These are phyloP conservation scores for Anguilla obscura DNA, from an alignment of 2,797 vertebrate genomes.

Conservation along the genomic window DNA sequence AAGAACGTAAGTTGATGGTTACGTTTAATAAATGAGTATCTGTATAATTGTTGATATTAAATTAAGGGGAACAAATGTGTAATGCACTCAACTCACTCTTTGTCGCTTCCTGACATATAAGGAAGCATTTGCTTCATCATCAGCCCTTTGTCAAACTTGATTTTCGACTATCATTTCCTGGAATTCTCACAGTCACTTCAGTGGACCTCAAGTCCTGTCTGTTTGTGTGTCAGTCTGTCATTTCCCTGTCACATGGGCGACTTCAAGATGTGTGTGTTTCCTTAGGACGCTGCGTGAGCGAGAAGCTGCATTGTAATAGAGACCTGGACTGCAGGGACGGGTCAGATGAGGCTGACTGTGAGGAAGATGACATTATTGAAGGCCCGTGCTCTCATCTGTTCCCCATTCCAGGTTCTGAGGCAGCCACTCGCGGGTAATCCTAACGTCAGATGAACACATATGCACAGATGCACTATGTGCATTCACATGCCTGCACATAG, in stretches of 20 bases:
- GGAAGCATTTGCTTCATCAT: neutral
- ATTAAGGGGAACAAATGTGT: neutral
- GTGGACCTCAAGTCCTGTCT: neutral
- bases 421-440: slow-evolving; percentile 77
- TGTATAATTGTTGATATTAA: neutral
- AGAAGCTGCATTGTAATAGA: slow-evolving; percentile 81
- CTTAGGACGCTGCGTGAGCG: slow-evolving; percentile 85
- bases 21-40: neutral
- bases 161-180: slow-evolving; percentile 32
- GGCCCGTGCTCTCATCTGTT: slow-evolving; percentile 74
- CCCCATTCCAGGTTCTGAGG: slow-evolving; percentile 78
- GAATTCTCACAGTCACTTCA: slow-evolving; percentile 28
- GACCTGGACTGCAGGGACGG: slow-evolving; percentile 79
- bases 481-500: neutral
- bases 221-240: slow-evolving; percentile 1
- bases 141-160: neutral
- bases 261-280: slow-evolving; percentile 21
- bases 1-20: neutral
- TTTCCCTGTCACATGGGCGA: neutral
- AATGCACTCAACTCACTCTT: neutral
- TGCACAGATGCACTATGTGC: neutral
- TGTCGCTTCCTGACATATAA: too few relatives aligned
- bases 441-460: neutral
- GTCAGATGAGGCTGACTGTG: slow-evolving; percentile 81
- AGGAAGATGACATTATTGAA: slow-evolving; percentile 46